Evolutionary conservation across 2,888 invertebrate species (phyloP), one percentile per base, ranked within the genome.

Genomic region (Dichetophora obliterata): DNA sequence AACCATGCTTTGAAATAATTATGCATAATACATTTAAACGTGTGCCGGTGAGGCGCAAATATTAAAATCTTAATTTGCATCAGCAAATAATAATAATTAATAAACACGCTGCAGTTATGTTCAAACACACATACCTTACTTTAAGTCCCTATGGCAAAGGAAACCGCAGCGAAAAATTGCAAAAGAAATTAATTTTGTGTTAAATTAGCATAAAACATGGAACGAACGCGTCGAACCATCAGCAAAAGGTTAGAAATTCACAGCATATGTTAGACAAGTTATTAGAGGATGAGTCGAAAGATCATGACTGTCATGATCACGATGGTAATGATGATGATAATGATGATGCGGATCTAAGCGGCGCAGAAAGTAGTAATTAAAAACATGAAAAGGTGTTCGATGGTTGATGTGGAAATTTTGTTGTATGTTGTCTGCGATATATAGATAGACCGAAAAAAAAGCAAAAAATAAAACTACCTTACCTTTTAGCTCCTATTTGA

Each of bases 221-320:
- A 65, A 73, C 48, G 50, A 65, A 73, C 48, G 34, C 63, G 73
- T 31, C 63, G 50, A 73, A 50, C 48, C 37, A 11, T 31, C 70
- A 19, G 71, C 57, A 34, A 61, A n/a, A 48, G 61, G 48, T 48
- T 72, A 34, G 63, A 72, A 61, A 72, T 48, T 27, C 31, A 72
- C 63, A 61, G 48, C 63, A 50, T 22, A 27, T 52, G 50, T 63
- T 73, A 73, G 73, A 73, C 73, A 73, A 73, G 73, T 24, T 73
- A 52, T 63, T 73, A 63, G 63, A 63, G 48, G 72, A 11, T 19
- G 68, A 68, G 19, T 8, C 16, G 14, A 3, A 27, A 14, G 54
- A 37, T 54, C 11, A 70, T 54, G 70, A 11, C 27, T 52, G n/a
- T 43, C 48, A 27, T 27, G 48, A 27, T 24, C 22, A 19, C 16